These are phyloP conservation scores for Philopedon plagiatum DNA, from an alignment of 2,888 invertebrate genomes.

Conservation along the genomic window DNA sequence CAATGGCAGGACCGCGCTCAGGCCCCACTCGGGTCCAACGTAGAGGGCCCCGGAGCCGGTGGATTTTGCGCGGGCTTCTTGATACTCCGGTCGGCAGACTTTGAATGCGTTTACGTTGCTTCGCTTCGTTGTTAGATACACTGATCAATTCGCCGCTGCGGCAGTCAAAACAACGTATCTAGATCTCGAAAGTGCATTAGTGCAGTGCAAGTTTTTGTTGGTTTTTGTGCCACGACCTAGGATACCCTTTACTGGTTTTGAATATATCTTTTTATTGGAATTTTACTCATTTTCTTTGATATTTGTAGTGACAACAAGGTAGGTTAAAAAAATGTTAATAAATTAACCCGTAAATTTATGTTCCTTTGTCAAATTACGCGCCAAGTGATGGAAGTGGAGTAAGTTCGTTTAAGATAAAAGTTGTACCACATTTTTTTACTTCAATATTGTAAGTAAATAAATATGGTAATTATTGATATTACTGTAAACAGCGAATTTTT, in stretches of 20 bases:
- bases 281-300: conserved; percentile 6
- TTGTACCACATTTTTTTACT: too few species aligned
- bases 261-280: conserved; percentile 12
- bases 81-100: conserved; percentile 37
- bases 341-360: not conserved
- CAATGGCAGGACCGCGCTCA: conserved; percentile 31
- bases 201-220: conserved; percentile 33
- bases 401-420: not conserved
- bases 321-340: not conserved
- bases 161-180: conserved; percentile 43
- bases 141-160: conserved; percentile 37
- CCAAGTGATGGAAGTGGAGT: not conserved
- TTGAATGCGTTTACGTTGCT: conserved; percentile 38
- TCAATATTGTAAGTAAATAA: too few species aligned
- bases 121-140: conserved; percentile 22
- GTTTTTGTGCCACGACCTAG: conserved; percentile 36
- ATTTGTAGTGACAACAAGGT: conserved; percentile 15
- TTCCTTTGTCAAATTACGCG: not conserved
- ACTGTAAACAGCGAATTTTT: too few species aligned
- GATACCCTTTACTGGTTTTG: conserved; percentile 18
- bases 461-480: too few species aligned
- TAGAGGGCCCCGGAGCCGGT: conserved; percentile 34
- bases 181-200: conserved; percentile 30
- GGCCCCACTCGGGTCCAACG: conserved; percentile 35
- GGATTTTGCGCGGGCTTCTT: conserved; percentile 42